Base-by-base conservation (phyloP, 2,113 vertebrate species). In the Pygoscelis adeliae region DNA sequence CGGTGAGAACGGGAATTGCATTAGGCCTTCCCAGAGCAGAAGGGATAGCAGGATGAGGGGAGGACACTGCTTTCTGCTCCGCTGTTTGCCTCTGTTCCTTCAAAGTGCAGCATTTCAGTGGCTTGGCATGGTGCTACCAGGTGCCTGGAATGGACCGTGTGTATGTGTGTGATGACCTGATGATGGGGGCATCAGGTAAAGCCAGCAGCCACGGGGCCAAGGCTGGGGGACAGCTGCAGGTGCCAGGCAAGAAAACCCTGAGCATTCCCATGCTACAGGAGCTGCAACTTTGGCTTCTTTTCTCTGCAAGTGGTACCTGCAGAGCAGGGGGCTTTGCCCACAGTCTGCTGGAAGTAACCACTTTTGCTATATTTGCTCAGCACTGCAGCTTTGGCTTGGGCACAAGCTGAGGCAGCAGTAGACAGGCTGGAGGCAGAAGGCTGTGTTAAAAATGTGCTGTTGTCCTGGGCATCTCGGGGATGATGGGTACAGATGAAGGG, bases 111-210 rank as follows among this genome's bases (percentile, higher is more conserved):
- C 8, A 0, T 20, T 46, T 13, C 52, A 9, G n/a, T 4, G 42
- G 32, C 32, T n/a, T 23, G 77, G 46, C 44, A 6, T 1, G 11
- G 26, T 18, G 36, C 61, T 67, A 65, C 59, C 25, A 4, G 63
- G 19, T 59, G 34, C 27, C 49, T 30, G 62, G 19, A n/a, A 20
- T 0, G 8, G 52, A 32, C 44, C 1, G 0, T 20, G 13, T 11
- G 20, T 21, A 17, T 49, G 17, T 18, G 40, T 20, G 44, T 3
- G 59, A 38, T 61, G 32, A 67, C 38, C 84, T 20, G 0, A 12
- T 25, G 23, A 17, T 36, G 78, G 44, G 26, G n/a, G 21, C 59
- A 13, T 5, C 40, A 34, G 78, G 16, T 18, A 47, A 38, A 81
- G 81, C 44, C 46, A 29, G 30, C 25, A 47, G 44, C 49, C 1